Conservation (phyloP, 2,113 vertebrate genomes). For the Pseudolaguvia tuberculata region DNA sequence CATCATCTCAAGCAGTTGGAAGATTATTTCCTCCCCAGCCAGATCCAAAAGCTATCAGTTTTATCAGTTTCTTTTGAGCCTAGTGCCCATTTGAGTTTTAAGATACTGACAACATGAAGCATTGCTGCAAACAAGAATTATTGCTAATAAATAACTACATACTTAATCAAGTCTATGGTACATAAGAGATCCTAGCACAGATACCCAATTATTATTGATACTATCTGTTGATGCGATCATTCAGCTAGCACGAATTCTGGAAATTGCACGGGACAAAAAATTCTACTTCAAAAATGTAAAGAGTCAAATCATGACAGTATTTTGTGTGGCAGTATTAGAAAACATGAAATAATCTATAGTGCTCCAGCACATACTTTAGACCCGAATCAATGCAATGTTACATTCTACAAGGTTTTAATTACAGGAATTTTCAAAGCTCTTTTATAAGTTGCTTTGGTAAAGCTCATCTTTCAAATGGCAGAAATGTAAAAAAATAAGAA, state of each 20-base stretch:
- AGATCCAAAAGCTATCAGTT: background rate
- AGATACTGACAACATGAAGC: background rate
- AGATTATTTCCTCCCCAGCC: background rate
- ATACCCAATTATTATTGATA: constrained; percentile 12
- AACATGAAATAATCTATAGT: background rate
- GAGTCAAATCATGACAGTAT: background rate
- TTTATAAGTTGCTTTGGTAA: too few species aligned
- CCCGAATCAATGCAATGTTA: background rate
- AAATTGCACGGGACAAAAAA: too few species aligned
- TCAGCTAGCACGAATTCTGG: constrained; percentile 25
- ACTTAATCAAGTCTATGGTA: constrained; percentile 9
- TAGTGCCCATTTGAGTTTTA: background rate
- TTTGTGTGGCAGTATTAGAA: background rate
- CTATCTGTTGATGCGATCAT: constrained; percentile 13
- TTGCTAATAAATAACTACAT: background rate
- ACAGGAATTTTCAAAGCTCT: too few species aligned
- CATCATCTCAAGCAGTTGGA: background rate
- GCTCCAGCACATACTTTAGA: background rate
- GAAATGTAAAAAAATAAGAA: too few species aligned
- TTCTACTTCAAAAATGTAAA: background rate
- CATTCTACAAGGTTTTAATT: background rate
- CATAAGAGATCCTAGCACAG: constrained; percentile 5
- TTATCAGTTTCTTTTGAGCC: background rate
- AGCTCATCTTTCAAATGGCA: too few species aligned
- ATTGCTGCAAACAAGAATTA: too few species aligned